Percentiles rank a stretch among this genome's conserved stretches.
These are phyloP conservation scores for Aphaenogaster floridana DNA, from an alignment of 1,140 invertebrate species.

Conservation along the genomic window DNA sequence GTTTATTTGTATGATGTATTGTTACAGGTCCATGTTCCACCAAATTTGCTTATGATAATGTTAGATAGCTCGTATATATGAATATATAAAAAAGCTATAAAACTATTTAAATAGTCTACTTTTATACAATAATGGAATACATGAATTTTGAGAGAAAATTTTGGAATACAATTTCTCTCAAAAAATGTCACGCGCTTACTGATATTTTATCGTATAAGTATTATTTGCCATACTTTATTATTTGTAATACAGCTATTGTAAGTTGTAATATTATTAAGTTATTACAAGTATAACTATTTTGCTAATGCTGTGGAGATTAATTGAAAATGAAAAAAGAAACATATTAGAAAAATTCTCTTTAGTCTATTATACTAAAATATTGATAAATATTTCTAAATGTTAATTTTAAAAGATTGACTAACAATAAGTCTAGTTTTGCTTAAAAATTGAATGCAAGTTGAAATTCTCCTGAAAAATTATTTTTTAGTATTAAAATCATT, in stretches of 20 bases:
- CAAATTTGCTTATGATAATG: constrained; percentile 12
- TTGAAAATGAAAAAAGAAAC: not conserved
- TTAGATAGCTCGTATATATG: not conserved
- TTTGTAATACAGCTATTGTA: not conserved
- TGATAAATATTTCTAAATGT: not conserved
- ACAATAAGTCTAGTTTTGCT: not conserved
- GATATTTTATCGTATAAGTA: constrained; percentile 16
- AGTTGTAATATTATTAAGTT: not conserved
- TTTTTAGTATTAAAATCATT: not conserved
- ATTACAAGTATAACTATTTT: not conserved
- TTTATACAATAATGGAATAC: not conserved
- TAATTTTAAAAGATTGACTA: constrained; percentile 22
- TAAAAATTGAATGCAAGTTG: not conserved
- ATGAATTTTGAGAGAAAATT: not conserved
- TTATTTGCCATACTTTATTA: not conserved
- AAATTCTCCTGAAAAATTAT: not conserved
- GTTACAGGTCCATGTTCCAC: not conserved
- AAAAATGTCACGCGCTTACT: not conserved
- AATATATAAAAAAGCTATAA: not conserved
- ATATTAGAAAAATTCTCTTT: constrained; percentile 16
- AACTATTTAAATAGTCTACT: not conserved
- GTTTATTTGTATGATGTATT: constrained; percentile 22
- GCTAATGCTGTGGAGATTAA: not conserved
- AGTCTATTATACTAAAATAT: not conserved
- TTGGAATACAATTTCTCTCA: not conserved